Evolutionary conservation across 2,113 vertebrate genomes (phyloP).

Genomic region (Sphyrna mokarran): DNA sequence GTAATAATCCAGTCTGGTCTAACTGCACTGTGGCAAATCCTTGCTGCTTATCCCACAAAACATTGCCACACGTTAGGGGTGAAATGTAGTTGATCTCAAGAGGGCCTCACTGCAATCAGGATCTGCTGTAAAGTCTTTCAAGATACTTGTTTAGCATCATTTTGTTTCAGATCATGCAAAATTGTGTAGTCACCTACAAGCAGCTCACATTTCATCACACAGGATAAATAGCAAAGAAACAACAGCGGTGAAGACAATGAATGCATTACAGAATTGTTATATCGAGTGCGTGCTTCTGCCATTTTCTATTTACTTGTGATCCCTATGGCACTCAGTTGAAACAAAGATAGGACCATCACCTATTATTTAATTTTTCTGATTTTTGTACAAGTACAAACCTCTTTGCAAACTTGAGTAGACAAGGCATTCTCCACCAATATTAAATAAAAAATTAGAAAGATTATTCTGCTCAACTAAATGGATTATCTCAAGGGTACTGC

Average conservation of each 20-base stretch:
- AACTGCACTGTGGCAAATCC: not conserved
- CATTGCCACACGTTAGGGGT: not conserved
- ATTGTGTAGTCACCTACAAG: not conserved
- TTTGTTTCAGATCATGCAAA: not conserved
- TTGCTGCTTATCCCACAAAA: not conserved
- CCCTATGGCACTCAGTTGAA: not conserved
- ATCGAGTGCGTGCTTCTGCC: not conserved
- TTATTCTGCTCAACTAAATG: too few relatives aligned
- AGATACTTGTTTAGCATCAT: not conserved
- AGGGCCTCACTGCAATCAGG: not conserved
- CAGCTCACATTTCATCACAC: not conserved
- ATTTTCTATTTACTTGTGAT: not conserved
- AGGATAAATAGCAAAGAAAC: not conserved
- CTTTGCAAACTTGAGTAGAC: too few relatives aligned
- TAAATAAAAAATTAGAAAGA: too few relatives aligned
- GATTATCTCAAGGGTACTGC: too few relatives aligned
- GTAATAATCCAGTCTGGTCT: not conserved
- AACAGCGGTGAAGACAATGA: not conserved
- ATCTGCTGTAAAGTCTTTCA: not conserved
- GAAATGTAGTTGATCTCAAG: not conserved
- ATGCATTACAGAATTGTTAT: not conserved
- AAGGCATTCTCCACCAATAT: too few relatives aligned
- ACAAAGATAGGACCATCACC: too few relatives aligned
- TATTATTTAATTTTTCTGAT: too few relatives aligned
- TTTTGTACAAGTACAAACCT: too few relatives aligned